Conservation (phyloP, 2,888 invertebrate genomes). For the Oligia latruncula region DNA sequence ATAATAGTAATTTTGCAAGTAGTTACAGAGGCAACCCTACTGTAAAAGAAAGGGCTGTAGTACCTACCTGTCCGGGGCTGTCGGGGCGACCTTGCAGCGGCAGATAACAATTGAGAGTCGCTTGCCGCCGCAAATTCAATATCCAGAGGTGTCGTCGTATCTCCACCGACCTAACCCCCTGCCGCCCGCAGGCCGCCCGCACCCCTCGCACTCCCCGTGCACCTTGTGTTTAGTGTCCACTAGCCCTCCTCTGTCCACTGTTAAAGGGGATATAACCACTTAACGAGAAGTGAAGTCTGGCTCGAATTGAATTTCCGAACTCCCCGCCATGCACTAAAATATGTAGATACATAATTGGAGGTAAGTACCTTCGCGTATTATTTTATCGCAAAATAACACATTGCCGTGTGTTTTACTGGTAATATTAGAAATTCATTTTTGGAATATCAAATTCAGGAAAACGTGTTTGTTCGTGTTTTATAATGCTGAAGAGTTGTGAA, state of each 20-base stretch:
- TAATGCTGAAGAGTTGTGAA: constrained; percentile 8
- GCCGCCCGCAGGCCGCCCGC: constrained; percentile 47
- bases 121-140: constrained; percentile 88
- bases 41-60: constrained; percentile 83
- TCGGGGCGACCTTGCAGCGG: constrained; percentile 86
- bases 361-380: constrained; percentile 21
- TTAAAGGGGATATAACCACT: constrained; percentile 88
- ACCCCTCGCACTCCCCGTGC: constrained; percentile 65
- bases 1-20: neutral
- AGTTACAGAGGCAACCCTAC: constrained; percentile 77
- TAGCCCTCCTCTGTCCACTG: constrained; percentile 79
- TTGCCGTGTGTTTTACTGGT: neutral
- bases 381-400: constrained; percentile 15
- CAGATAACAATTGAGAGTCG: constrained; percentile 88
- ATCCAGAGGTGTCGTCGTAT: constrained; percentile 86
- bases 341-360: constrained; percentile 69
- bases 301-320: constrained; percentile 85
- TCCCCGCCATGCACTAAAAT: constrained; percentile 76
- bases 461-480: constrained; percentile 10
- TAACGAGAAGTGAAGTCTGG: constrained; percentile 87
- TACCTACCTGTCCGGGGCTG: constrained; percentile 85
- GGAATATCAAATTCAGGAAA: constrained; percentile 7
- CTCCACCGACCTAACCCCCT: constrained; percentile 55
- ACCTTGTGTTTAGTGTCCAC: constrained; percentile 85
- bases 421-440: neutral